Base-by-base conservation (phyloP, 2,113 vertebrate genomes). In the Heteronetta atricapilla region DNA sequence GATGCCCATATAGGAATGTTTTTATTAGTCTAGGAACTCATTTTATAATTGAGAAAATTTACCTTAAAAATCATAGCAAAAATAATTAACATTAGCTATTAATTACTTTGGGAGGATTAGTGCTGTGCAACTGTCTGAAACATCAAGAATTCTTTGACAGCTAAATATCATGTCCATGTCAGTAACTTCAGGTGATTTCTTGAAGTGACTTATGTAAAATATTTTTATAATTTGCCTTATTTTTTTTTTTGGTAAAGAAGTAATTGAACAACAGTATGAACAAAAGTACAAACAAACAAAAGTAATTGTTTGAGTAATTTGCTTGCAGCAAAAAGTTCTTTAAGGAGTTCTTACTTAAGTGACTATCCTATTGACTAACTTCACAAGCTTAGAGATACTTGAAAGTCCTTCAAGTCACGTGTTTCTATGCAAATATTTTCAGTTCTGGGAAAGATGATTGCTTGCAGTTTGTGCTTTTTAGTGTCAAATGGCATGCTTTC, bases 281-380 rank as follows among this genome's bases (percentile, higher is more conserved):
- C 46, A 46, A 46, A 46, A 20, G 46, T 46, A 46, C 46, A 48
- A 48, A 48, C 46, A 48, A 21, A 62, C 62, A 25, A 69, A 86
- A 66, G 15, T 56, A 86, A 53, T 72, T 94, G 44, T 89, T 96
- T 91, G 69, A 73, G 33, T 72, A 92, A 89, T 18, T 34, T 82
- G 3, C 18, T 36, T 81, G 19, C 29, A 80, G 8, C 66, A 60
- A 60, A 46, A 28, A 80, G 44, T 83, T 31, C 26, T 69, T 66
- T n/a, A 60, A 75, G 38, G 22, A 83, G 25, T 72, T 93, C 19
- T 5, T 76, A 46, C 25, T 67, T 56, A 86, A 70, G n/a, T 90
- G 31, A 10, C 38, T 90, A 8, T 68, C 93, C 55, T 93, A 29
- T 90, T 95, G 64, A 82, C 66, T 82, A 56, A 83, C 92, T 92